phyloP scores from a whole-genome alignment of 2,113 vertebrate genomes.

The Zapus hudsonius region DNA sequence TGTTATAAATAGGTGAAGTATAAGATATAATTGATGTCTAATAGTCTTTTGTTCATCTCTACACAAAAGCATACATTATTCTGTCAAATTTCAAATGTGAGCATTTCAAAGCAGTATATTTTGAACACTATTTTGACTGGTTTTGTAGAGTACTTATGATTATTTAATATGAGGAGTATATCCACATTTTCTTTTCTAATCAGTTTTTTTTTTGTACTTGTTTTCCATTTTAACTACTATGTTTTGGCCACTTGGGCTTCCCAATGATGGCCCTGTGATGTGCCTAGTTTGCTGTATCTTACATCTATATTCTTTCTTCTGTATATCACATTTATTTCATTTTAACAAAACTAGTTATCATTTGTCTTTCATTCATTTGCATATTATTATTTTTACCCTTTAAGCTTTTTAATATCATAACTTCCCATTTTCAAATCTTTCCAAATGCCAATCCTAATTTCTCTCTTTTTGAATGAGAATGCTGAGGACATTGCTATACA shows the following conservation, averaged over 20 bases:
- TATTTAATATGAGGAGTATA: background rate
- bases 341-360: slow-evolving; percentile 39
- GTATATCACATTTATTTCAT: slow-evolving; percentile 8
- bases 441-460: slow-evolving; percentile 37
- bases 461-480: background rate
- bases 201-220: no score
- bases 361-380: slow-evolving; percentile 57
- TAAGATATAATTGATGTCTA: slow-evolving; percentile 33
- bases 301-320: background rate
- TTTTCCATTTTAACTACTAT: background rate
- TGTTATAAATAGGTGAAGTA: slow-evolving; percentile 26
- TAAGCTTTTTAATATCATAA: slow-evolving; percentile 41
- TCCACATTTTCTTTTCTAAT: background rate
- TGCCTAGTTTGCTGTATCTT: background rate
- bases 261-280: background rate
- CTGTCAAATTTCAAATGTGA: background rate
- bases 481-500: no score
- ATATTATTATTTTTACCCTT: slow-evolving; percentile 51
- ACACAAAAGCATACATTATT: background rate
- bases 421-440: slow-evolving; percentile 53
- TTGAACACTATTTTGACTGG: background rate
- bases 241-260: background rate
- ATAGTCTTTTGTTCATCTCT: background rate
- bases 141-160: background rate
- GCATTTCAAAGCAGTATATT: background rate